These are phyloP conservation scores for Addax nasomaculatus DNA, from an alignment of 2,113 vertebrate genomes.

Conservation along the genomic window DNA sequence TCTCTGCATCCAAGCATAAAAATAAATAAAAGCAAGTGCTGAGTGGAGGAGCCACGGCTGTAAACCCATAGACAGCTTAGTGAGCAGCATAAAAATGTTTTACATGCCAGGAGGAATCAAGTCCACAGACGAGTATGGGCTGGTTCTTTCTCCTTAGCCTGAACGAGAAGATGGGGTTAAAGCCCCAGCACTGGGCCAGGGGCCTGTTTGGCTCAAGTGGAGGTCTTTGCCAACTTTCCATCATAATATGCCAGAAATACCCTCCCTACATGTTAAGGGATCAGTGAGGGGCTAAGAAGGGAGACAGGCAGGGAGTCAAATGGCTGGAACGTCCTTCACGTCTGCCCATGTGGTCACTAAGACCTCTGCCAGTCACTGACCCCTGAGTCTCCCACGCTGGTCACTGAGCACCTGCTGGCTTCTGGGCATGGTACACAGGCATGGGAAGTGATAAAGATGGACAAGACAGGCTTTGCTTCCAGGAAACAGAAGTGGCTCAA, in stretches of 20 bases:
- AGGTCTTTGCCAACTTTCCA: not conserved
- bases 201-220: not conserved
- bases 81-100: constrained; percentile 59
- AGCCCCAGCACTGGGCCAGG: not conserved
- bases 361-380: not conserved
- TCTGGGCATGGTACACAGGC: not conserved
- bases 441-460: not conserved
- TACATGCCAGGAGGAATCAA: constrained; percentile 32
- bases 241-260: not conserved
- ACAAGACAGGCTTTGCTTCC: not conserved
- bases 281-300: not conserved
- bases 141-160: not conserved
- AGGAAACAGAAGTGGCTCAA: not conserved
- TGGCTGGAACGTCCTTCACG: not conserved
- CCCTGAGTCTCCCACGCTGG: not conserved
- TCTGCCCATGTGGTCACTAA: not conserved
- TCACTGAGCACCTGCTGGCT: not conserved
- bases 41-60: constrained; percentile 38
- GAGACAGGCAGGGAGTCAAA: not conserved
- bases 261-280: not conserved
- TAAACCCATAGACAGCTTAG: constrained; percentile 66
- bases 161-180: not conserved
- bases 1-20: constrained; percentile 39
- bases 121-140: not conserved
- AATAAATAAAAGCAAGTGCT: constrained; percentile 54